Evolutionary conservation across 2,797 vertebrate genomes (phyloP), one percentile per base, ranked within the genome.

Genomic region (Capromys pilorides): DNA sequence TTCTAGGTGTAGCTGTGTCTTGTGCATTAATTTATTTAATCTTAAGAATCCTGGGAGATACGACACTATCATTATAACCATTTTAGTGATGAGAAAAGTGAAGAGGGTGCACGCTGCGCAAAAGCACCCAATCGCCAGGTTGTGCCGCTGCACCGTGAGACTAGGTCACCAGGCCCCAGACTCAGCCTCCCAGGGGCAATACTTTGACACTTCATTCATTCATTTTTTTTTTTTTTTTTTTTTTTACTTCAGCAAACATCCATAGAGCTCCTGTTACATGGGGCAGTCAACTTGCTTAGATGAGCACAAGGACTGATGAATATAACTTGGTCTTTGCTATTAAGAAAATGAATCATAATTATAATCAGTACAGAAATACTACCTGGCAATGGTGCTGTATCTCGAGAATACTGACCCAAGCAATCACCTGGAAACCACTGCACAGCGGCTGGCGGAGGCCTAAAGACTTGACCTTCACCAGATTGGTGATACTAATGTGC

Each of bases 301-400:
- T 33, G 18, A 86, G 51, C 51, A 62, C 31, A 83, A 95, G 87
- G 57, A 94, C 41, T 22, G 64, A 83, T 41, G 12, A 90, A 61
- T 59, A 91, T 9, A 8, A 86, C 24, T 80, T 95, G 31, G n/a
- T 54, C 26, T 85, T 87, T 66, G 8, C 49, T 92, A 41, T 67
- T 92, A 85, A 88, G 62, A 91, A 96, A 93, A 90, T n/a, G 62
- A 88, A 28, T 86, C 28, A 84, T 26, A 21, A 18, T 78, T 83
- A 45, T 33, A 90, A 96, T 83, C 26, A 78, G 57, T 64, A 2
- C 82, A 91, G 89, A 90, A 93, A 95, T 88, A 28, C 39, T 91
- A 49, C 18, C 28, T 64, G 61, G 24, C 28, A 83, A 92, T 89
- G 73, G 12, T 69, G 28, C 24, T 93, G 88, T 16, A 11, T 67